These are phyloP conservation scores for Aplysia californica DNA, from an alignment of 1,140 invertebrate genomes.

Conservation along the genomic window DNA sequence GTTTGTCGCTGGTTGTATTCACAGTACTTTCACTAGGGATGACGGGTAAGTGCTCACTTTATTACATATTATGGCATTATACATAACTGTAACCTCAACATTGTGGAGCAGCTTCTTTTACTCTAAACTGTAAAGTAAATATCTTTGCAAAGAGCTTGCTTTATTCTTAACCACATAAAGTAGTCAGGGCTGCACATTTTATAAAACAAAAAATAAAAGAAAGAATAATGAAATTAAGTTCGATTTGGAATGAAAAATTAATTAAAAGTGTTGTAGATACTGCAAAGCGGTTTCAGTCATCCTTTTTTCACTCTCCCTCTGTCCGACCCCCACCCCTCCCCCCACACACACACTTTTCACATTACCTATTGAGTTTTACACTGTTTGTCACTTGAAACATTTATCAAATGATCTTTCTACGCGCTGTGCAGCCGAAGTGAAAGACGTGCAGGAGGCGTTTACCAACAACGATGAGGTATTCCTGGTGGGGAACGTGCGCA, in stretches of 20 bases:
- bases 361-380: background rate
- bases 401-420: background rate
- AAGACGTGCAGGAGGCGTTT: slow-evolving; percentile 30
- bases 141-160: background rate
- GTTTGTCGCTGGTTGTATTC: no score
- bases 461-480: slow-evolving; percentile 26
- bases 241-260: no score
- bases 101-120: no score
- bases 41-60: no score
- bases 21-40: no score
- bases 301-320: slow-evolving; percentile 11
- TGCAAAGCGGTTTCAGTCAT: background rate
- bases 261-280: background rate
- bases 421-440: slow-evolving; percentile 5
- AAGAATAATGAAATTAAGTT: no score
- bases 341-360: background rate
- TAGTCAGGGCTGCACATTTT: background rate
- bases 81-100: no score
- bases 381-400: background rate
- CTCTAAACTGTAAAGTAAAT: background rate
- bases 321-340: background rate
- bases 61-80: no score
- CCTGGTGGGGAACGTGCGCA: slow-evolving; percentile 34
- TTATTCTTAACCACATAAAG: background rate
- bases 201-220: no score